Evolutionary conservation across 2,113 vertebrate species (phyloP).

Genomic region (Enhydra lutris): DNA sequence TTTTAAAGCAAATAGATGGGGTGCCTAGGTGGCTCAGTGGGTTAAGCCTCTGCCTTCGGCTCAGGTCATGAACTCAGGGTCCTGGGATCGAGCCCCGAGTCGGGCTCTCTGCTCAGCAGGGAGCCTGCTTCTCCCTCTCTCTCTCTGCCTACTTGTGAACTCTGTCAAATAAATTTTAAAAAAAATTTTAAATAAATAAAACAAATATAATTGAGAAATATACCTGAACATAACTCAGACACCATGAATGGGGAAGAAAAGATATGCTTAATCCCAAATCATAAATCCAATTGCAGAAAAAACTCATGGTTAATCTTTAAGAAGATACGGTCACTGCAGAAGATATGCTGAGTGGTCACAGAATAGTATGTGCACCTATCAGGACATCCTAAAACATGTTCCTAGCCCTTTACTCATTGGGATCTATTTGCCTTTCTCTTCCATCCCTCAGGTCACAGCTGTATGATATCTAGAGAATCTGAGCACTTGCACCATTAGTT

Average conservation of each 20-base stretch:
- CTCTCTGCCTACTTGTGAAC: too few relatives aligned
- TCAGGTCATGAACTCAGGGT: too few relatives aligned
- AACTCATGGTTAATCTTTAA: neutral
- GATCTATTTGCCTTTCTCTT: neutral
- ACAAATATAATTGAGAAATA: conserved; percentile 7
- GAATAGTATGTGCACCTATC: neutral
- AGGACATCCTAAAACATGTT: rapidly evolving
- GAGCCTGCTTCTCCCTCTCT: too few relatives aligned
- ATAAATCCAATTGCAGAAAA: neutral
- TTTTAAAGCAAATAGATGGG: neutral
- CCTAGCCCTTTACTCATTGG: neutral
- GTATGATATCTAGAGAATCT: neutral
- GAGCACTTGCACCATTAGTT: neutral
- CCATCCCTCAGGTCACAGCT: neutral
- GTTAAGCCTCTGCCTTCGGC: too few relatives aligned
- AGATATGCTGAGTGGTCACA: neutral
- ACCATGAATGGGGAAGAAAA: neutral
- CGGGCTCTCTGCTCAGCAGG: too few relatives aligned
- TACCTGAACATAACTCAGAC: neutral
- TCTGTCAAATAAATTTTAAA: too few relatives aligned
- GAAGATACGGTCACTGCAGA: neutral
- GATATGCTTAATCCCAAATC: neutral
- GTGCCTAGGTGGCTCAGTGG: too few relatives aligned
- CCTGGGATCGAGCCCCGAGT: too few relatives aligned
- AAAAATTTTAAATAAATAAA: neutral